Base-by-base conservation (phyloP, 2,888 invertebrate species). In the Aproaerema taeniolella region DNA sequence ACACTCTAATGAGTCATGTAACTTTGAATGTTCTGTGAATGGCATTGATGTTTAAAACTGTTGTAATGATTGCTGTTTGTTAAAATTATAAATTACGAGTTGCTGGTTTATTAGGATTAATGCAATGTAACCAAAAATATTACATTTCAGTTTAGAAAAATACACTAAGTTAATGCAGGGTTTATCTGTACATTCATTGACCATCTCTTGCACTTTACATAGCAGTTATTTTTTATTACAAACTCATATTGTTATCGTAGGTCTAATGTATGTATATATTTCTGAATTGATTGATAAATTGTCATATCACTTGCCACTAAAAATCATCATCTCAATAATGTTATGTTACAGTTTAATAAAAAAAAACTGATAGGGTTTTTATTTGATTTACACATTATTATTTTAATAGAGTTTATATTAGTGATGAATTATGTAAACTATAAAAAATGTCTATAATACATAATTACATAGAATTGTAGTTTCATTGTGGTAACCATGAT, bases 261-360 rank as follows among this genome's bases (percentile, higher is more conserved):
- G 51, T 47, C 45, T 52, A 58, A 53, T 52, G 53, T 43, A 61
- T 59, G 48, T 61, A 57, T 55, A 60, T 56, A 60, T 55, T 52
- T 56, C 50, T 62, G 55, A 55, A 64, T 60, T 54, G 52, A 58
- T 65, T 61, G 55, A 55, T 44, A 58, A 64, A 72, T 58, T 69
- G 81, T 89, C 89, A 90, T 90, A 90, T 90, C 90, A 90, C 88
- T 88, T 78, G 82, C 86, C 87, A 85, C 74, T 83, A 83, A 76
- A 71, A 73, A 69, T 61, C 71, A 72, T 76, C 67, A 64, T 71
- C 64, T 61, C 60, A 68, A 53, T 61, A 61, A 56, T 61, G 50
- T 72, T 82, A 61, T 67, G 68, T 75, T 75, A 59, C 60, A 66
- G 66, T 69, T 71, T 69, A 61, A 73, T 78, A 67, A 68, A 61